Evolutionary conservation across 37 sponge, comb jelly and placozoan genomes (phyloP).

Genomic region (Tethya wilhelma): DNA sequence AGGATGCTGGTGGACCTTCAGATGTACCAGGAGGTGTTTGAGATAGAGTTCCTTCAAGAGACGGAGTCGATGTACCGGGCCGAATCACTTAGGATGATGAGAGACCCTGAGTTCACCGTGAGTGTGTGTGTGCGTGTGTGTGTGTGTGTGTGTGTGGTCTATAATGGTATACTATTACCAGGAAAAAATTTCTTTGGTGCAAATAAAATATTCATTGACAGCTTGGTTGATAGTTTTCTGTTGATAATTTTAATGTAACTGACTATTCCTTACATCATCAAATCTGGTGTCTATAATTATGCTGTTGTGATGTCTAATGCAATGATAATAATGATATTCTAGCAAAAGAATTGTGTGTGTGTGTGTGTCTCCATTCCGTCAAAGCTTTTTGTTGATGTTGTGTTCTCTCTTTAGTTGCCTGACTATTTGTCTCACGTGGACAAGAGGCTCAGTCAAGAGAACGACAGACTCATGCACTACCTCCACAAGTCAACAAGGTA

Average conservation of each 20-base stretch:
- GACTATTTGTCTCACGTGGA: constrained; percentile 88
- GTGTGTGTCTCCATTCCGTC: not conserved
- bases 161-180: no score
- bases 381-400: not conserved
- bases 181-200: no score
- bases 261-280: no score
- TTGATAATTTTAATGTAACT: no score
- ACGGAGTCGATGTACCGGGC: constrained; percentile 75
- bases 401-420: constrained; percentile 67
- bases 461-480: constrained; percentile 85
- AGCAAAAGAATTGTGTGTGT: not conserved
- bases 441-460: constrained; percentile 79
- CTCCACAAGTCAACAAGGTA: constrained; percentile 85
- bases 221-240: no score
- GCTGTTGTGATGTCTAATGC: not conserved
- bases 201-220: no score
- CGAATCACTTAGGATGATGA: constrained; percentile 70
- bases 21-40: constrained; percentile 84
- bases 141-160: not conserved
- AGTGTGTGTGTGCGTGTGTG: no score
- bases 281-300: no score
- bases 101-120: constrained; percentile 76
- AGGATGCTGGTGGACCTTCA: constrained; percentile 92
- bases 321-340: not conserved
- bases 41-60: constrained; percentile 76